Evolutionary conservation across 2,888 invertebrate species (phyloP), one percentile per base, ranked within the genome.

Genomic region (Ennomos quercinarius): DNA sequence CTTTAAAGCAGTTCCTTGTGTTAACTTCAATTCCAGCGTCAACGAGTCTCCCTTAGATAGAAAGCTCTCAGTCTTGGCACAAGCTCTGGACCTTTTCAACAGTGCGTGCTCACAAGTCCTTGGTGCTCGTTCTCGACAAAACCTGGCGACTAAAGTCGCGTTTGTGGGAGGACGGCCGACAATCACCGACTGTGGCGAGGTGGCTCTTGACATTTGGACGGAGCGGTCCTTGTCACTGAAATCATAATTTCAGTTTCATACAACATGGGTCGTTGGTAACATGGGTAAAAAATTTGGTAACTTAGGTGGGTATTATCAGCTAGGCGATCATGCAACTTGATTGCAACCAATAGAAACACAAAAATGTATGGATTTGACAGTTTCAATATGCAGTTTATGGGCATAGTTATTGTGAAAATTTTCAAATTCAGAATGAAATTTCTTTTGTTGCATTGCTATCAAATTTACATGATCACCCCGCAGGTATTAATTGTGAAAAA

Each of bases 1-100:
- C 97, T 96, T 96, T 59, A 98, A 93, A 41, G 97, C 97, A 0
- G 98, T 97, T 41, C 97, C 96, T 84, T 98, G 97, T 10, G 95
- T 94, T 75, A 96, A 93, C 75, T 95, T 95, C 71, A 97, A 89
- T 82, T 97, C 97, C 68, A 97, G 91, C 12, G 97, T 97, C 71
- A 97, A 93, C 51, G 95, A 96, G 83, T 96, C 97, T 57, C 96
- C 96, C 65, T 96, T 95, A 4, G 97, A 97, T 10, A 97, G 93
- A 81, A 96, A 97, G 84, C 97, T 97, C 81, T 97, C 97, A 8
- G 96, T 95, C 35, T 96, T 93, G 0, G 95, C 94, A 77, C 97
- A 97, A 0, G 97, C 97, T 59, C 97, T 93, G 13, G 95, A 95
- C 70, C 86, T 91, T 57, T 87, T 79, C 54, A 97, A 87, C 67